Base-by-base conservation (phyloP, 23 tunicate species). In the Halocynthia aurantium region DNA sequence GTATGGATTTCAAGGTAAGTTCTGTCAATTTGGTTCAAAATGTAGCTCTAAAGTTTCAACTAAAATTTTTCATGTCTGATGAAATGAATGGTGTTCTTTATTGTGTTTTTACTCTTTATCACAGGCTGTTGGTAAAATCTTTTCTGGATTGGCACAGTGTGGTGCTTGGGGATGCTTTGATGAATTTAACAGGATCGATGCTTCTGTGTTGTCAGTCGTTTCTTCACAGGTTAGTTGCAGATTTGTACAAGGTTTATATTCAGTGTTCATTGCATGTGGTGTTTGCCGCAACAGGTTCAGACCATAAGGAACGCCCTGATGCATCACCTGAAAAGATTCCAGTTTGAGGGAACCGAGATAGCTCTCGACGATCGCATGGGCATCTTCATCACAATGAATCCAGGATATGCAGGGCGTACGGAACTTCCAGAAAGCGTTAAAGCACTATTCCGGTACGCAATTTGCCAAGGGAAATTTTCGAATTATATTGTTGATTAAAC, bases 161-260 rank as follows among this genome's bases (percentile, higher is more conserved):
- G 99, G 99, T 53, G 99, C 99, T 5, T 96, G 99, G 99, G 99
- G 96, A 13, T 96, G 99, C 62, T 96, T 96, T 62, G 99, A 96
- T 83, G 99, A 96, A 67, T 96, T 96, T 65, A 96, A 96, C 57
- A 73, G 99, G 66, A 96, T 96, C 62, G 99, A 96, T 61, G 96
- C 96, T 6, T 82, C 96, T 82, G 99, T 96, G 22, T 71, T 96
- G 50, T 96, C 99, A 19, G 99, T 96, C 54, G 99, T 96, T 6
- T 90, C 99, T 5, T 85, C 96, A 18, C 99, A 96, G 81, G 97
- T 91, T 13, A 44, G 61, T 19, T 9, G 8, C 18, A 55, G 18
- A 61, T 75, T 9, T 18, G n/a, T 50, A 50, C 15, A 21, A 18
- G 74, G 21, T 75, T 75, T 18, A 18, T 57, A 17, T 53, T 5